phyloP scores from a whole-genome alignment of 2,113 vertebrate species.

The Aphelocoma coerulescens region DNA sequence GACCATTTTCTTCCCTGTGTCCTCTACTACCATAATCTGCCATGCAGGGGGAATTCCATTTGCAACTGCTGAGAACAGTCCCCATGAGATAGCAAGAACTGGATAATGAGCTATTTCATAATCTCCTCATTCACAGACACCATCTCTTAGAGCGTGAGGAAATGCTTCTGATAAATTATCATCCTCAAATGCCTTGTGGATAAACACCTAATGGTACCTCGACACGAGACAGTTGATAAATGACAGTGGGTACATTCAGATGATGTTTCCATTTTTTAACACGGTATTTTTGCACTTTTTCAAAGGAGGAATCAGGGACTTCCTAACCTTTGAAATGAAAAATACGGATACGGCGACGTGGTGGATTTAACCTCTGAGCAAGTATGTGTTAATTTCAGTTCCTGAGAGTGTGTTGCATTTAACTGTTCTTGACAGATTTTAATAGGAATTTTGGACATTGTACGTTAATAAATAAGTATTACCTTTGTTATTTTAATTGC shows the following conservation, averaged over 20 bases:
- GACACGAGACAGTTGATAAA: not conserved
- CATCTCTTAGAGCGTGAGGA: not conserved
- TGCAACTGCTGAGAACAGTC: not conserved
- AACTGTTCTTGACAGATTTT: conserved; percentile 38
- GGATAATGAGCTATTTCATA: not conserved
- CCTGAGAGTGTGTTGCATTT: not conserved
- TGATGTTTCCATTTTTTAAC: not conserved
- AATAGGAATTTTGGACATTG: conserved; percentile 37
- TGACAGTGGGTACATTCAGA: not conserved
- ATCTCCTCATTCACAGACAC: not conserved
- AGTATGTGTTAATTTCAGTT: not conserved
- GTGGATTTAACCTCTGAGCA: not conserved
- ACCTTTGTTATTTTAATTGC: conserved; percentile 52
- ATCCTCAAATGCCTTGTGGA: not conserved
- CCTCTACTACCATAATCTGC: not conserved
- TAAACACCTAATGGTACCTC: not conserved
- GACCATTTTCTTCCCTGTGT: not conserved
- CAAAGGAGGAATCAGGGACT: not conserved
- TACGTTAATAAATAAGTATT: conserved; percentile 38
- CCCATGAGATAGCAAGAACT: not conserved
- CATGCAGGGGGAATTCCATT: not conserved
- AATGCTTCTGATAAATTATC: not conserved
- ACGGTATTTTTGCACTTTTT: not conserved
- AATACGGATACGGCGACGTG: not conserved
- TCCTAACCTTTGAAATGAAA: not conserved